phyloP scores from a whole-genome alignment of 2,888 invertebrate species.

The Drosophila anceps region DNA sequence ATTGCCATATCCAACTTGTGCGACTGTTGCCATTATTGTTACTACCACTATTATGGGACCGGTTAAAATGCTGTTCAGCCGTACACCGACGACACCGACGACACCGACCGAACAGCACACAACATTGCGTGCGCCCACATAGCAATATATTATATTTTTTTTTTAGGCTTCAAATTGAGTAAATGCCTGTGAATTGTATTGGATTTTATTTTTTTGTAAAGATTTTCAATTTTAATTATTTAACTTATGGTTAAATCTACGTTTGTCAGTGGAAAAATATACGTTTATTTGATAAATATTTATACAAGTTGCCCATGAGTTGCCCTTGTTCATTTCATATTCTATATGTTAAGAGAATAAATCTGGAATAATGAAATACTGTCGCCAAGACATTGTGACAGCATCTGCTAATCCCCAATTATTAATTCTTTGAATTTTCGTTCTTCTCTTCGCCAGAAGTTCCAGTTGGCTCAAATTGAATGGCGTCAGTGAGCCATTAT shows the following conservation, averaged over 20 bases:
- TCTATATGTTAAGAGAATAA: too few relatives aligned
- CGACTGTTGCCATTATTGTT: slow-evolving; percentile 67
- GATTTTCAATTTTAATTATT: background rate
- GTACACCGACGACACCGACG: slow-evolving; percentile 8
- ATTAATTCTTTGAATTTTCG: too few relatives aligned
- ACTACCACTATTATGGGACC: slow-evolving; percentile 54
- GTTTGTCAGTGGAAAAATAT: background rate
- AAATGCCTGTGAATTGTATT: background rate
- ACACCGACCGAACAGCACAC: background rate
- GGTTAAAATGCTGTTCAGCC: slow-evolving; percentile 32
- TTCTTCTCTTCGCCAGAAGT: background rate
- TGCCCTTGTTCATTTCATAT: too few relatives aligned
- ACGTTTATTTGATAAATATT: background rate
- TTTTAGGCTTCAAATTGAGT: background rate
- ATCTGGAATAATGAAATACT: background rate
- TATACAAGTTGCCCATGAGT: background rate
- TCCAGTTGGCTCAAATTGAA: background rate
- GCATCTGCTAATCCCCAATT: background rate
- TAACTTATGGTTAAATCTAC: background rate
- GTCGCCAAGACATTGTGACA: background rate
- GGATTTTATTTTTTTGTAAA: background rate
- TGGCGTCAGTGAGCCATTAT: background rate
- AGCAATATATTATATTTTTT: slow-evolving; percentile 1
- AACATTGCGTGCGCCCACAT: background rate
- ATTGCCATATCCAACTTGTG: slow-evolving; percentile 68